Evolutionary conservation across 1,140 invertebrate genomes (phyloP), one percentile per base, ranked within the genome.

Genomic region (Pomacea maculata): DNA sequence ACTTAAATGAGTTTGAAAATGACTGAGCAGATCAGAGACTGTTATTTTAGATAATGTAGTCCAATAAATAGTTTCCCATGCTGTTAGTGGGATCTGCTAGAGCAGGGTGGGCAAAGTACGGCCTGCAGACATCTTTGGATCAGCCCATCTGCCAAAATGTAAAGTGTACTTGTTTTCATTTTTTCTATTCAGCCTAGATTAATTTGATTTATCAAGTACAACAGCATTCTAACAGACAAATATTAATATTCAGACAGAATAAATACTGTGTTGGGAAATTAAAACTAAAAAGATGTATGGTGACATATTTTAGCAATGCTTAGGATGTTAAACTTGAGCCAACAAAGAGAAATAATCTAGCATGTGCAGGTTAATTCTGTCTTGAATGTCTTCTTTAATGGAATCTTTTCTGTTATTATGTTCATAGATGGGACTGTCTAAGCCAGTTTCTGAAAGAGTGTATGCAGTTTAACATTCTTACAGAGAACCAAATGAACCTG

Each of bases 391-490:
- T 64, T 5, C 17, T n/a, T 63, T 76, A 15, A 61, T 81, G 17
- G 61, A 21, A 10, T 15, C 0, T 79, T 17, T 9, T 76, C n/a
- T 52, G 61, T 67, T 70, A 80, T 70, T 3, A 79, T 75, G 82
- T 72, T 80, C 84, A 55, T 83, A 91, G 90, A 70, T 97, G 96
- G 89, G 97, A 97, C 85, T 95, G 95, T 89, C 92, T 98, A 15
- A 95, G 97, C 86, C 95, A 95, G 88, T 91, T 98, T 61, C 89
- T 98, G 25, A 95, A 95, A 75, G 96, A 97, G 87, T 93, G 98
- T 75, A 93, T 95, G 88, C 92, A 91, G 81, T 93, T 95, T 64
- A 94, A 95, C 88, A 91, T 98, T n/a, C 92, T 98, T 4, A 95
- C 93, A 29, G 96, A 98, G 85, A 93, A 93, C 72, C 95, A 97